A percentile compares a stretch with the other conserved stretches of the same genome.
These are phyloP conservation scores for Morinoia aosen DNA, from an alignment of 2,888 invertebrate species.

Conservation along the genomic window DNA sequence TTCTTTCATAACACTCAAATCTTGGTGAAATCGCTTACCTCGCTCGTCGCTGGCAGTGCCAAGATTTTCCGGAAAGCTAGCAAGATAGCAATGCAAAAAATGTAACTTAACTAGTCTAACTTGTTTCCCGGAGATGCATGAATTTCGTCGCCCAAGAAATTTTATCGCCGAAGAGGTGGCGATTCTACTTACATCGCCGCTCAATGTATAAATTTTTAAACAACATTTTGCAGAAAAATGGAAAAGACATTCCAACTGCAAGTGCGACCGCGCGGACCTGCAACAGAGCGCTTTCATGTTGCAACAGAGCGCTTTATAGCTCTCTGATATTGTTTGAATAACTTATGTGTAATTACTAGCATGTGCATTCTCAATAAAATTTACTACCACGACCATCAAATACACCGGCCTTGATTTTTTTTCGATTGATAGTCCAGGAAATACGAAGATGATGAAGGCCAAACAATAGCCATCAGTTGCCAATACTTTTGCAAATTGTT, in stretches of 20 bases:
- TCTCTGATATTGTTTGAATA: not conserved
- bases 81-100: not conserved
- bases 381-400: slow-evolving; percentile 49
- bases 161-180: too few relatives aligned
- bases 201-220: too few relatives aligned
- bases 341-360: not conserved
- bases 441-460: slow-evolving; percentile 49
- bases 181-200: too few relatives aligned
- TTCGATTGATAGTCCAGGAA: not conserved
- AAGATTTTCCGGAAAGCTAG: not conserved
- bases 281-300: too few relatives aligned
- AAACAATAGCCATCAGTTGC: slow-evolving; percentile 6
- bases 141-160: too few relatives aligned
- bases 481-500: slow-evolving; percentile 43
- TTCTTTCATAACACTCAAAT: not conserved
- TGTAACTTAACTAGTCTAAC: not conserved
- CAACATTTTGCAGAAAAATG: too few relatives aligned
- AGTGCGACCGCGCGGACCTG: too few relatives aligned
- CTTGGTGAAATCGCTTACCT: not conserved
- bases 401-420: slow-evolving; percentile 42
- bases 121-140: too few relatives aligned
- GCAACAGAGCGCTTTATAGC: not conserved
- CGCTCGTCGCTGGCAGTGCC: not conserved
- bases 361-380: not conserved
- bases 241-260: too few relatives aligned